Percentiles rank a stretch among this genome's conserved stretches.
These are phyloP conservation scores for Aptenodytes forsteri DNA, from an alignment of 2,113 vertebrate genomes.

Conservation along the genomic window DNA sequence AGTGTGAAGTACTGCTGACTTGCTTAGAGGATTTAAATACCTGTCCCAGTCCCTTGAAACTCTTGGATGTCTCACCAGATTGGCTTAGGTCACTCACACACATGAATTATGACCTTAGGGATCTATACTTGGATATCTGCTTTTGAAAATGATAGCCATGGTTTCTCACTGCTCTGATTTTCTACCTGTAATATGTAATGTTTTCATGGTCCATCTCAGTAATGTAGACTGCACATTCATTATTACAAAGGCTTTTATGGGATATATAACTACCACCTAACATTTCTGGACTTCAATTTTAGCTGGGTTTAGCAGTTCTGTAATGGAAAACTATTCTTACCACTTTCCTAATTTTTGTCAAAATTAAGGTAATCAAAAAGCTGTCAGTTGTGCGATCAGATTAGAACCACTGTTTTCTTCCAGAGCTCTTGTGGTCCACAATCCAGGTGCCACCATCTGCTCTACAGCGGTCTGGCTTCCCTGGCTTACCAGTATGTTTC, in stretches of 20 bases:
- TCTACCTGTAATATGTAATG: neutral
- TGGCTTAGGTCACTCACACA: neutral
- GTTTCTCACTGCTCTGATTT: neutral
- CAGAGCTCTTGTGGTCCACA: neutral
- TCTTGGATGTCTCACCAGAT: neutral
- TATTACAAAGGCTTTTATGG: neutral
- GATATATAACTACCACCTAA: neutral
- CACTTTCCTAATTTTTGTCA: neutral
- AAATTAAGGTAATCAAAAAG: neutral
- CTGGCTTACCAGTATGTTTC: neutral
- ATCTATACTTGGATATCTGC: neutral
- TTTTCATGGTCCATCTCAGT: neutral
- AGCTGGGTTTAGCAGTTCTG: neutral
- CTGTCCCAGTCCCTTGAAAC: neutral
- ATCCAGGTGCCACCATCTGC: neutral
- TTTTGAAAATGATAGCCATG: neutral
- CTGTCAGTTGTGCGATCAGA: neutral
- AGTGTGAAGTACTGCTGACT: neutral
- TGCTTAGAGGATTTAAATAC: neutral
- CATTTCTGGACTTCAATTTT: neutral
- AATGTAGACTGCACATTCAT: neutral
- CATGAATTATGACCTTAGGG: neutral
- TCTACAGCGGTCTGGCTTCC: neutral
- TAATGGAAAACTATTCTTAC: neutral
- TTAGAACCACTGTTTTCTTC: neutral